Percentiles rank a stretch among this genome's conserved stretches.
phyloP scores from a whole-genome alignment of 2,113 vertebrate species.

The Elephantulus edwardii region DNA sequence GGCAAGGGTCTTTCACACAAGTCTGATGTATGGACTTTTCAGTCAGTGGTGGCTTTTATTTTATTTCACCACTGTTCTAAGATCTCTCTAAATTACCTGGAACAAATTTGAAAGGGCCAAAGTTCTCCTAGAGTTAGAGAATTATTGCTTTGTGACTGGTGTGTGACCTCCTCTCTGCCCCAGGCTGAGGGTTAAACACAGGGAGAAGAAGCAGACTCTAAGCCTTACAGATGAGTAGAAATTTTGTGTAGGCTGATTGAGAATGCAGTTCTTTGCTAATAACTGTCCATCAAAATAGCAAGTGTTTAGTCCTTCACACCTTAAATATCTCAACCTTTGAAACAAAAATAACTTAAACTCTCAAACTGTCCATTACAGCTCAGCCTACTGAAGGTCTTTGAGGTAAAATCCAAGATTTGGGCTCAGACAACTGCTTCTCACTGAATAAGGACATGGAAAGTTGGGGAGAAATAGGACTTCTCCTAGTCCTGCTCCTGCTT shows the following conservation, averaged over 20 bases:
- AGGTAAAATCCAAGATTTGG: not conserved
- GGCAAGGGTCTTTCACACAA: not conserved
- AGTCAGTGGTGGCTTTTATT: not conserved
- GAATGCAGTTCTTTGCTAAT: not conserved
- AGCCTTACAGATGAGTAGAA: not conserved
- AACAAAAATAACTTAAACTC: not conserved
- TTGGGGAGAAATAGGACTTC: not conserved
- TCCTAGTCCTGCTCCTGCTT: not conserved
- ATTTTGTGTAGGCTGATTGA: not conserved
- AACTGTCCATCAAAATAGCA: not conserved
- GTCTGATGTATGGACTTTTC: not conserved
- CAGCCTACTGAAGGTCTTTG: not conserved
- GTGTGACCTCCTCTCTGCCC: not conserved
- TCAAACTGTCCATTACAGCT: not conserved
- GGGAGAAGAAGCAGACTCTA: not conserved
- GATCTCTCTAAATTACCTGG: not conserved
- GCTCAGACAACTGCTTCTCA: not conserved
- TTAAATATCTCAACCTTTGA: not conserved
- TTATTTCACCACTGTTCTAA: slow-evolving; percentile 12
- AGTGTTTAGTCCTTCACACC: not conserved
- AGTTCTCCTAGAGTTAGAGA: not conserved
- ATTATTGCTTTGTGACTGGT: slow-evolving; percentile 15
- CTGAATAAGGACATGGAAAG: not conserved
- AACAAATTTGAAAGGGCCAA: slow-evolving; percentile 7
- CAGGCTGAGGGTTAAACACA: not conserved